Conservation (phyloP, 1,140 invertebrate genomes). For the Heterodera schachtii region DNA sequence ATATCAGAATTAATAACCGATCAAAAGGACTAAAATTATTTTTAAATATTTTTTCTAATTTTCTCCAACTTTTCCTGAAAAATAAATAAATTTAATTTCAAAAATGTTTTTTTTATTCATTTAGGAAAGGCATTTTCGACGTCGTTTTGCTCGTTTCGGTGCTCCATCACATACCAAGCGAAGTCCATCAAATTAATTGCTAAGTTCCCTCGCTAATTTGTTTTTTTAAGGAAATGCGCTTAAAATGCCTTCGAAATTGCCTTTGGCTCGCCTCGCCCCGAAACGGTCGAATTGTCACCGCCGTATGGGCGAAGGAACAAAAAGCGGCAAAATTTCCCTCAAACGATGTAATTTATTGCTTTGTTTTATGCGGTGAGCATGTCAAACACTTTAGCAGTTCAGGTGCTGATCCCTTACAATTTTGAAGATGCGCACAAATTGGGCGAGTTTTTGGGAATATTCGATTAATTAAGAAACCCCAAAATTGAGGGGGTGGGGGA, state of each 20-base stretch:
- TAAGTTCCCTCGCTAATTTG: not conserved
- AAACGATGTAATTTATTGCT: slow-evolving; percentile 9
- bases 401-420: slow-evolving; percentile 30
- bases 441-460: not conserved
- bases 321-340: slow-evolving; percentile 12
- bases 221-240: slow-evolving; percentile 1
- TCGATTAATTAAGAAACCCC: not conserved
- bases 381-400: not conserved
- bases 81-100: not conserved
- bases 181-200: slow-evolving; percentile 5
- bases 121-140: slow-evolving; percentile 18
- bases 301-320: slow-evolving; percentile 28
- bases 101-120: not conserved
- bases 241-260: slow-evolving; percentile 23
- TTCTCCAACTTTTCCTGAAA: not conserved
- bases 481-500: not conserved
- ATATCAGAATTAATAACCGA: too few relatives aligned
- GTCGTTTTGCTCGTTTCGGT: slow-evolving; percentile 17
- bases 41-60: too few relatives aligned
- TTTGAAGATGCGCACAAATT: slow-evolving; percentile 12
- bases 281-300: slow-evolving; percentile 4
- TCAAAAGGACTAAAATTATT: too few relatives aligned
- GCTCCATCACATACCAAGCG: slow-evolving; percentile 17
- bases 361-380: too few relatives aligned
- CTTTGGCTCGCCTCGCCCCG: slow-evolving; percentile 6